Conservation (phyloP, 2,113 vertebrate genomes). For the Lipophrys pholis region DNA sequence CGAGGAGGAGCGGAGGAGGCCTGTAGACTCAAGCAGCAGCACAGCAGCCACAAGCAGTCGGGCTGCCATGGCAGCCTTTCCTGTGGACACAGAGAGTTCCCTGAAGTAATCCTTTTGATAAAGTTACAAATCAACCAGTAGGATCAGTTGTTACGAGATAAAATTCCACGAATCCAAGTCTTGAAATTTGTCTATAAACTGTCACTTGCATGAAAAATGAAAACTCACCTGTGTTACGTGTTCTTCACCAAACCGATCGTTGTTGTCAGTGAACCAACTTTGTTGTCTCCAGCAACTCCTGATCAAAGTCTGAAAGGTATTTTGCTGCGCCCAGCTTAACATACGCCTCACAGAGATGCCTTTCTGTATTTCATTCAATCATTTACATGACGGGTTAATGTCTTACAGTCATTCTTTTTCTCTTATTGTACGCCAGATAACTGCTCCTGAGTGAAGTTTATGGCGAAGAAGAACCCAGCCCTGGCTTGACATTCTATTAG, state of each 20-base stretch:
- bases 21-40: conserved; percentile 62
- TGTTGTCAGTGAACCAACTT: conserved; percentile 6
- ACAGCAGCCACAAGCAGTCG: conserved; percentile 42
- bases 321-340: conserved; percentile 47
- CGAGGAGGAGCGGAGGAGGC: conserved; percentile 35
- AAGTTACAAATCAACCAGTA: not conserved
- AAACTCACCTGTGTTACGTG: conserved; percentile 56
- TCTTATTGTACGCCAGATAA: conserved; percentile 24
- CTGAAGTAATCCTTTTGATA: not conserved
- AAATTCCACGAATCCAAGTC: no score
- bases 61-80: conserved; percentile 68
- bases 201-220: no score
- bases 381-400: conserved; percentile 81
- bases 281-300: conserved; percentile 38
- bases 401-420: conserved; percentile 67
- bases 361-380: conserved; percentile 63
- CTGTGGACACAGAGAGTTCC: conserved; percentile 22
- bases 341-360: conserved; percentile 30
- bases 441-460: conserved; percentile 34
- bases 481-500: conserved; percentile 40
- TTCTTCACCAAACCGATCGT: not conserved
- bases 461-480: conserved; percentile 27
- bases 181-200: no score
- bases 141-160: not conserved
- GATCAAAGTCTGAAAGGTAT: conserved; percentile 80